phyloP scores from a whole-genome alignment of 1,140 invertebrate genomes.

The Phocides pigmalion region DNA sequence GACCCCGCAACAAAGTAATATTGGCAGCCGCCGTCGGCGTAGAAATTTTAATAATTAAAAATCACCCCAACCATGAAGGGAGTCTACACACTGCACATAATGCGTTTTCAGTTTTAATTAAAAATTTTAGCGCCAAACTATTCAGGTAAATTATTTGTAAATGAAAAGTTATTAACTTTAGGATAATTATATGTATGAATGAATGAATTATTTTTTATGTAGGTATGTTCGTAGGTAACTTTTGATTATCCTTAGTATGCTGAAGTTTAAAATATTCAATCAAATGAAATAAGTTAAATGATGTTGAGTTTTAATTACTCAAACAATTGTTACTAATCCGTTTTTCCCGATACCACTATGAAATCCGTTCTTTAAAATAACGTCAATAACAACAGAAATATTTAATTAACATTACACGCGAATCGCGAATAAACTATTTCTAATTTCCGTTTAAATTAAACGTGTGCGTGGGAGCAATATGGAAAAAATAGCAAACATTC shows the following conservation, averaged over 20 bases:
- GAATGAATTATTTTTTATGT: not conserved
- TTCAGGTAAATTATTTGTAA: slow-evolving; percentile 35
- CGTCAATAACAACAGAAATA: not conserved
- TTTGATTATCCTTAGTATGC: no score
- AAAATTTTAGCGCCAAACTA: slow-evolving; percentile 45
- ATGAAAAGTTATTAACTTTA: slow-evolving; percentile 4
- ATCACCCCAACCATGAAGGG: slow-evolving; percentile 74
- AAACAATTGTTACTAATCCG: not conserved
- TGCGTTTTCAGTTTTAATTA: slow-evolving; percentile 79
- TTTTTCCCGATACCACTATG: not conserved
- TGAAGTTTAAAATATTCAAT: no score
- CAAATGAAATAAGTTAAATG: no score
- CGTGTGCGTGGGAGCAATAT: slow-evolving; percentile 69
- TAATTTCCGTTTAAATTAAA: slow-evolving; percentile 76
- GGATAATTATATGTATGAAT: no score
- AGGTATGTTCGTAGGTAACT: no score
- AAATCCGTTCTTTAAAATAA: not conserved
- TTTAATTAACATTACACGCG: slow-evolving; percentile 26
- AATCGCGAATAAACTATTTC: slow-evolving; percentile 69
- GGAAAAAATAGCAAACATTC: slow-evolving; percentile 84
- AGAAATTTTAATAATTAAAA: slow-evolving; percentile 82
- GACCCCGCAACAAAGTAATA: slow-evolving; percentile 65
- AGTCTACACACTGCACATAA: slow-evolving; percentile 70
- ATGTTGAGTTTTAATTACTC: not conserved
- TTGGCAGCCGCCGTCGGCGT: slow-evolving; percentile 64